These are phyloP conservation scores for Glandiceps talaboti DNA, from an alignment of 53 echinoderm and acorn worm genomes.

Conservation along the genomic window DNA sequence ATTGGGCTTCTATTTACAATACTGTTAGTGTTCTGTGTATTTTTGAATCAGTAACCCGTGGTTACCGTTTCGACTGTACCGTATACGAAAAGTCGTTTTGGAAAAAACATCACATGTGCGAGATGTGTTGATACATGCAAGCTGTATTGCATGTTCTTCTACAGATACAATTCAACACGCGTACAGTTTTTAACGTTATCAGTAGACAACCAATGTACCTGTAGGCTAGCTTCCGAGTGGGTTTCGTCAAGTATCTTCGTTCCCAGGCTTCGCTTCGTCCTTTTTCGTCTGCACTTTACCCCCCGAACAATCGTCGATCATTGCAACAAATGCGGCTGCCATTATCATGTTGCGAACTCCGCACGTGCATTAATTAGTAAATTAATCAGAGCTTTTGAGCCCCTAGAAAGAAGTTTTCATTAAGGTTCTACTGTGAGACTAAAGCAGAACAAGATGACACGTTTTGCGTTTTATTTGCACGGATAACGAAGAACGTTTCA, in stretches of 20 bases:
- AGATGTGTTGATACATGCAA: too few species aligned
- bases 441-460: background rate
- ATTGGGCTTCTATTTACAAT: too few species aligned
- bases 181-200: too few species aligned
- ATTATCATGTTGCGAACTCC: background rate
- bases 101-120: too few species aligned
- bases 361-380: background rate
- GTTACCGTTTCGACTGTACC: too few species aligned
- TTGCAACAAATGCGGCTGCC: background rate
- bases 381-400: background rate
- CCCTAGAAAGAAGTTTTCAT: background rate
- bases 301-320: background rate
- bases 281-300: background rate
- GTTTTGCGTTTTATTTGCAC: background rate
- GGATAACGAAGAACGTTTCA: background rate
- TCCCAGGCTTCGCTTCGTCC: background rate
- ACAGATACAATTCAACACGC: too few species aligned
- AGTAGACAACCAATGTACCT: too few species aligned
- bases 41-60: too few species aligned
- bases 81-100: too few species aligned
- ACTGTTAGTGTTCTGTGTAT: too few species aligned
- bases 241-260: background rate
- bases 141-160: too few species aligned
- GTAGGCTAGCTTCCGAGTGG: background rate
- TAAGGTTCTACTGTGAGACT: background rate